These are phyloP conservation scores for Cosmia trapezina DNA, from an alignment of 2,888 invertebrate species.

Conservation along the genomic window DNA sequence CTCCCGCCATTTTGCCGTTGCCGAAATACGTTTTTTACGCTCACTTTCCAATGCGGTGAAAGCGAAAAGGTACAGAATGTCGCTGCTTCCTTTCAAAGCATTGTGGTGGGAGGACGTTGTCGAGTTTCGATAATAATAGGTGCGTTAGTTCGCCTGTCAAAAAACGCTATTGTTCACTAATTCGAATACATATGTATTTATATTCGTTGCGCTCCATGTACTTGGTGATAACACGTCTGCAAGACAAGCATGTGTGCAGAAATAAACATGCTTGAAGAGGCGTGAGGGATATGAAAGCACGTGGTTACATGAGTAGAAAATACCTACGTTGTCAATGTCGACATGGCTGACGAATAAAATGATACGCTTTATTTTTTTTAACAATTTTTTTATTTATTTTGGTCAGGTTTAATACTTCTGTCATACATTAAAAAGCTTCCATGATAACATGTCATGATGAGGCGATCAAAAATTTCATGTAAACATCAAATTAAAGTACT, in stretches of 20 bases:
- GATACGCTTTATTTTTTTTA: background rate
- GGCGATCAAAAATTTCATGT: background rate
- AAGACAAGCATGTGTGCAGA: conserved; percentile 23
- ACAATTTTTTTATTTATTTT: background rate
- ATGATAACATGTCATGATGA: background rate
- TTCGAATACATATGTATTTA: conserved; percentile 65
- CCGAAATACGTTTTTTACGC: conserved; percentile 90
- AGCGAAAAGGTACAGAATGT: conserved; percentile 89
- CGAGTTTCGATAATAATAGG: conserved; percentile 83
- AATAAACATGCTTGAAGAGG: conserved; percentile 5
- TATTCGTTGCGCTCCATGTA: conserved; percentile 37
- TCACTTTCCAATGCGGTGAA: conserved; percentile 90
- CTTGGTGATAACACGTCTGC: conserved; percentile 11
- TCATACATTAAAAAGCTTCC: background rate
- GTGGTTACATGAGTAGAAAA: background rate
- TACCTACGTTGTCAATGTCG: background rate
- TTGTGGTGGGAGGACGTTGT: conserved; percentile 87
- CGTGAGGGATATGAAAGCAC: conserved; percentile 3
- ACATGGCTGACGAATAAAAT: background rate
- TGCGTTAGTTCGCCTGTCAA: conserved; percentile 73
- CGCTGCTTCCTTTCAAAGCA: conserved; percentile 88
- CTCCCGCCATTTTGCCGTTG: conserved; percentile 85
- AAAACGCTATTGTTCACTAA: conserved; percentile 79
- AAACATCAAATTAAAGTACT: background rate
- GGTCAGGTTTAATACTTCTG: background rate